Conservation (phyloP, 2,113 vertebrate genomes). For the Ascaphus truei region DNA sequence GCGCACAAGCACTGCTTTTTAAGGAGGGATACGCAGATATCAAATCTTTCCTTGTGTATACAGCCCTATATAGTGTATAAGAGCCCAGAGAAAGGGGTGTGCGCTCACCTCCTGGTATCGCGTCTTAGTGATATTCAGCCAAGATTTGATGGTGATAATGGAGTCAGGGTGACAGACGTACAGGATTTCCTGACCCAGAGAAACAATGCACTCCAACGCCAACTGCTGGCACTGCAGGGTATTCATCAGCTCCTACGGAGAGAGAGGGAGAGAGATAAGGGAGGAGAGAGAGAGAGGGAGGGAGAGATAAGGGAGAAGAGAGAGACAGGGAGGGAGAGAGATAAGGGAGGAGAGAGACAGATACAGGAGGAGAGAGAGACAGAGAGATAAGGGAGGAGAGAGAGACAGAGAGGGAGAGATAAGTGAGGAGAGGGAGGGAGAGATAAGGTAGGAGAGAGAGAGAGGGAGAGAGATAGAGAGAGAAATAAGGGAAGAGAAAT, state of each 20-base stretch:
- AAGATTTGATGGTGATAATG: conserved; percentile 75
- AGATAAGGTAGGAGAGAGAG: too few species aligned
- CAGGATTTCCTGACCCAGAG: conserved; percentile 76
- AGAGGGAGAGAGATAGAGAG: too few species aligned
- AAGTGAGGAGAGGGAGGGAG: background rate
- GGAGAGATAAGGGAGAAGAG: background rate
- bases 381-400: background rate
- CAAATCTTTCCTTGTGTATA: too few species aligned
- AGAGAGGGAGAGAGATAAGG: background rate
- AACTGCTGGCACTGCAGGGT: conserved; percentile 62
- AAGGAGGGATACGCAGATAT: too few species aligned
- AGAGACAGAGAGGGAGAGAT: too few species aligned
- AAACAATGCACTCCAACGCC: conserved; percentile 69
- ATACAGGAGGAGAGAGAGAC: background rate
- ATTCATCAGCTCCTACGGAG: conserved; percentile 63
- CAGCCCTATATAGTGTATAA: too few species aligned
- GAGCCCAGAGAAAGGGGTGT: too few species aligned
- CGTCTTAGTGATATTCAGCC: conserved; percentile 74
- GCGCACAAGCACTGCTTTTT: too few species aligned
- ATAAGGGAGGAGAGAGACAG: background rate
- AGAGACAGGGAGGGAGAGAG: too few species aligned
- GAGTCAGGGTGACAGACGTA: conserved; percentile 75
- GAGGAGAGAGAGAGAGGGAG: background rate
- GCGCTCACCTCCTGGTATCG: conserved; percentile 78
- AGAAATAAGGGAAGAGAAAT: too few species aligned